Evolutionary conservation across 2,888 invertebrate species (phyloP), one percentile per base, ranked within the genome.

Genomic region (Apotomis capreana): DNA sequence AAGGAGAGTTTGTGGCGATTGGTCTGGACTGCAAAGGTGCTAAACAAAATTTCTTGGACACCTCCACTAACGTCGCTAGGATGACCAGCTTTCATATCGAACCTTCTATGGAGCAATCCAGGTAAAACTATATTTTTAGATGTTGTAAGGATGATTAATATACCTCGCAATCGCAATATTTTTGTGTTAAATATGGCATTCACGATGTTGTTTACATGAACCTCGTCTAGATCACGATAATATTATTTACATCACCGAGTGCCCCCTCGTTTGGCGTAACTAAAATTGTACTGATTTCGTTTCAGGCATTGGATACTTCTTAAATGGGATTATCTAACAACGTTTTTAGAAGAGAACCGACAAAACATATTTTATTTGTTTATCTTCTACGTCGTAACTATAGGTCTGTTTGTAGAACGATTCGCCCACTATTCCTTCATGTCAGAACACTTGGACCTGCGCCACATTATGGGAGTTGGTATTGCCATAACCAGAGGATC

Each of bases 391-490:
- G 97, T 98, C n/a, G 95, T 98, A 60, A 98, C 98, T 3, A 97
- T 98, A 76, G 97, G 97, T 0, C 89, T 99, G n/a, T 99, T 99
- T 84, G 96, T 98, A 8, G 98, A 99, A 86, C 94, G 99, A 84
- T 99, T 99, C 84, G 98, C 98, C 70, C 98, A 98, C 92, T 99
- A 99, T 85, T 98, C 98, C 0, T 98, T 98, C 87, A 97, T 99
- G 97, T 96, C 98, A 0, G 99, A 99, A 84, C 98, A 99, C 88
- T 96, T 98, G 37, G 99, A 99, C 88, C 90, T 99, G 78, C 94
- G 99, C 0, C 98, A 99, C 83, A 98, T 99, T 58, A 99, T 99
- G 99, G 99, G 99, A 1, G 98, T 98, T 2, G 98, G 99, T 0
- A 99, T 99, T 64, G 98, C 98, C 6, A 97, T 98, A 78, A 98